Evolutionary conservation across 2,888 invertebrate species (phyloP).

Genomic region (Tyria jacobaeae): DNA sequence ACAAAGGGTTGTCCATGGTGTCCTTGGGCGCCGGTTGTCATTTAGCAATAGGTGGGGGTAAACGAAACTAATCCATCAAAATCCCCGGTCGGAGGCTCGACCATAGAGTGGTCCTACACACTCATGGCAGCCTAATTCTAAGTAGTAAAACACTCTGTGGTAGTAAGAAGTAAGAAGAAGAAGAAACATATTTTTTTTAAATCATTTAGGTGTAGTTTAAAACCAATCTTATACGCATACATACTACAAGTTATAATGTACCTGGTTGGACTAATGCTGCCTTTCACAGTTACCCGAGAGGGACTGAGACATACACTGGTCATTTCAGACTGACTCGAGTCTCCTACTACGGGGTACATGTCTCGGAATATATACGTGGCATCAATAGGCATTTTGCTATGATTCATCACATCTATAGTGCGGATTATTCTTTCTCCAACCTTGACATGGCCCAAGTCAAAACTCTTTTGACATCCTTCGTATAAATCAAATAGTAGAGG

Average conservation of each 20-base stretch:
- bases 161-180: too few species aligned
- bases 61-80: too few species aligned
- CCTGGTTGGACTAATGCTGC: constrained; percentile 66
- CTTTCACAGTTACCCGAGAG: constrained; percentile 41
- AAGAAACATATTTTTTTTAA: too few species aligned
- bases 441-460: constrained; percentile 77
- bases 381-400: constrained; percentile 84
- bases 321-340: constrained; percentile 66
- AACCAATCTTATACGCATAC: background rate
- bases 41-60: too few species aligned
- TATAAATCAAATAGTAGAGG: constrained; percentile 78
- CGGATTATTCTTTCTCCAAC: constrained; percentile 82
- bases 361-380: constrained; percentile 83
- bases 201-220: too few species aligned
- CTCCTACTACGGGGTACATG: constrained; percentile 73
- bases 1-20: too few species aligned
- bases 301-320: constrained; percentile 75
- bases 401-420: constrained; percentile 86
- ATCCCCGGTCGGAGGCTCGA: too few species aligned
- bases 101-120: too few species aligned
- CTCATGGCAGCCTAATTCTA: too few species aligned
- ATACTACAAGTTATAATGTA: constrained; percentile 37
- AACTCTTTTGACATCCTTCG: constrained; percentile 82
- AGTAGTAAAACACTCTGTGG: too few species aligned
- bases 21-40: too few species aligned